These are phyloP conservation scores for Anodontia alba DNA, from an alignment of 2,888 invertebrate species.

Conservation along the genomic window DNA sequence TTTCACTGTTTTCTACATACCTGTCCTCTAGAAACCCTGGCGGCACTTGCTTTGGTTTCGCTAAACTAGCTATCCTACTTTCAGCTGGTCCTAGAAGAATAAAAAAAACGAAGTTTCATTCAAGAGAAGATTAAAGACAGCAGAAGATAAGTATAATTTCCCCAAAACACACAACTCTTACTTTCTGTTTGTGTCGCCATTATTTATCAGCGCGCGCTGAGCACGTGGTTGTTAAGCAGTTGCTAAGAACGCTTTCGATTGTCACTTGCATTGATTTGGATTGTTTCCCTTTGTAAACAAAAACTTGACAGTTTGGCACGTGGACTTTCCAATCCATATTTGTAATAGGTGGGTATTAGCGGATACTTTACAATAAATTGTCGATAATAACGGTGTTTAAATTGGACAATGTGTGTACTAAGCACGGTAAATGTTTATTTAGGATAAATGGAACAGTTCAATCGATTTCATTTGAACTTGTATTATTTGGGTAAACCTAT, in stretches of 20 bases:
- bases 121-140: background rate
- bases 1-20: conserved; percentile 62
- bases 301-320: background rate
- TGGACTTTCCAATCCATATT: background rate
- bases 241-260: conserved; percentile 69
- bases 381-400: background rate
- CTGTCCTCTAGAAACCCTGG: conserved; percentile 70
- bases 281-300: conserved; percentile 19
- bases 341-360: too few species aligned
- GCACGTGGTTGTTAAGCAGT: conserved; percentile 66
- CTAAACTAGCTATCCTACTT: conserved; percentile 63
- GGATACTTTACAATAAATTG: background rate
- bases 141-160: background rate
- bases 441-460: background rate
- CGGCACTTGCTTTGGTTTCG: conserved; percentile 70
- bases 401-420: background rate
- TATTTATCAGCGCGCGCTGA: conserved; percentile 50
- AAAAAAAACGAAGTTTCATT: conserved; percentile 10
- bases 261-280: conserved; percentile 29
- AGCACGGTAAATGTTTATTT: background rate
- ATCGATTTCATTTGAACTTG: too few species aligned
- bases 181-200: conserved; percentile 64
- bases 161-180: conserved; percentile 21
- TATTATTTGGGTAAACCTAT: too few species aligned
- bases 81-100: conserved; percentile 46